Base-by-base conservation (phyloP, 1,140 invertebrate species). In the Eciton burchellii region DNA sequence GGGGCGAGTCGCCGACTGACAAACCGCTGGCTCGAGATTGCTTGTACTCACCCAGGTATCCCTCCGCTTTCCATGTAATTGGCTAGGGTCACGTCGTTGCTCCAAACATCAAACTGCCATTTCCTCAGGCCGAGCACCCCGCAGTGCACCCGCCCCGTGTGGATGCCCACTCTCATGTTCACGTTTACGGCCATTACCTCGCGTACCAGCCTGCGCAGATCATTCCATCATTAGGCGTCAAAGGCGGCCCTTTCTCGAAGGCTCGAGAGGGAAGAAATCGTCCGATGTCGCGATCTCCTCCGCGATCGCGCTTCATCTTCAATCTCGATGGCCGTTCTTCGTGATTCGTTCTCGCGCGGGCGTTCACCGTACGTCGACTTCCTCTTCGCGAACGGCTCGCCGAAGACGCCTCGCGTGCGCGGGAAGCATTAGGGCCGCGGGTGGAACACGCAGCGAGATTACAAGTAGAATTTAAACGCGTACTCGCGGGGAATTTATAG, bases 21-120 rank as follows among this genome's bases (percentile, higher is more conserved):
- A 70, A 66, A 66, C 29, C 35, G 19, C 47, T 19, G 56, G 9
- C 29, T 41, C n/a, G 19, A 79, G 56, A 79, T 79, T 79, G 49
- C 62, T 68, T 16, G 52, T 52, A 81, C 94, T 95, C 94, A 98
- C 96, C 98, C 98, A 12, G 98, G 98, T 74, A 98, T 96, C 26
- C 98, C 98, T 0, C 97, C 98, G 89, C 97, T 98, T 93, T 99
- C 98, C 98, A 99, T 99, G 91, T 98, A 96, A 94, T 99, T 99
- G 45, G 98, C 98, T 26, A 99, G 94, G 1, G 98, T 99, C 82
- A 99, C 98, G 94, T 99, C 98, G 92, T 99, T 99, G 85, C 97
- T 98, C 98, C 98, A 99, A 14, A 99, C 97, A 92, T 98, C 98
- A 94, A 98, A 98, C 93, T 97, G 97, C 96, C 97, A 98, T 93